A percentile compares a stretch with the other conserved stretches of the same genome.
Evolutionary conservation across 2,113 vertebrate genomes (phyloP).

Genomic region (Seriola quinqueradiata): DNA sequence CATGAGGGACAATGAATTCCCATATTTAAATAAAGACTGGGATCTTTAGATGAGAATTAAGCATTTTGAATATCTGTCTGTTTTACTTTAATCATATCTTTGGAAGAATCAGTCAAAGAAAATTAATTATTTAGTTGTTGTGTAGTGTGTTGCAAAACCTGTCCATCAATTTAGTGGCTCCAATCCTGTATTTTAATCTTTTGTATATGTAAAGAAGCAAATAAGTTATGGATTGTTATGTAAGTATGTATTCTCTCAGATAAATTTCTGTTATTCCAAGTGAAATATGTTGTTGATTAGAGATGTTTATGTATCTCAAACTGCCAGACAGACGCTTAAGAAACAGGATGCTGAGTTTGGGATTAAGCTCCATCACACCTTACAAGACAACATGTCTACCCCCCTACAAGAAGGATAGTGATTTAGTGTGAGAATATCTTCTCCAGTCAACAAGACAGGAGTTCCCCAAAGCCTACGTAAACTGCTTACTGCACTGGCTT

Average conservation of each 20-base stretch:
- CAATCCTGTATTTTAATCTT: neutral
- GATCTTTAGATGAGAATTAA: neutral
- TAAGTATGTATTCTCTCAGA: neutral
- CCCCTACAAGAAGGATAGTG: constrained; percentile 18
- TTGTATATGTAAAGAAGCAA: neutral
- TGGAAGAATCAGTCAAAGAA: neutral
- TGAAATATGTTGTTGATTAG: neutral
- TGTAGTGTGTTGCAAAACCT: neutral
- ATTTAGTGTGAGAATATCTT: constrained; percentile 35
- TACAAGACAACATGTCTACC: constrained; percentile 13
- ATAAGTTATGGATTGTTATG: neutral
- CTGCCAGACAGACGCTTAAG: constrained; percentile 12
- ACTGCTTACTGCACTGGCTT: constrained; percentile 51
- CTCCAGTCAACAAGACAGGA: constrained; percentile 15
- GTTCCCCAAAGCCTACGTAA: constrained; percentile 44
- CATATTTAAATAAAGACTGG: neutral
- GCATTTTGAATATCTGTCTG: neutral
- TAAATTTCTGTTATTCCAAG: neutral
- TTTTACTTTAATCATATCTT: neutral
- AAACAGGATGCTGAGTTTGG: constrained; percentile 10
- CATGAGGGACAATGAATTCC: neutral
- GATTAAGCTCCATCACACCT: constrained; percentile 35
- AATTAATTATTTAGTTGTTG: neutral
- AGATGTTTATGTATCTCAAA: neutral
- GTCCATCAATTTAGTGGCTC: neutral